phyloP scores from a whole-genome alignment of 92 coral and sea anemone genomes.

The Palythoa grandis region DNA sequence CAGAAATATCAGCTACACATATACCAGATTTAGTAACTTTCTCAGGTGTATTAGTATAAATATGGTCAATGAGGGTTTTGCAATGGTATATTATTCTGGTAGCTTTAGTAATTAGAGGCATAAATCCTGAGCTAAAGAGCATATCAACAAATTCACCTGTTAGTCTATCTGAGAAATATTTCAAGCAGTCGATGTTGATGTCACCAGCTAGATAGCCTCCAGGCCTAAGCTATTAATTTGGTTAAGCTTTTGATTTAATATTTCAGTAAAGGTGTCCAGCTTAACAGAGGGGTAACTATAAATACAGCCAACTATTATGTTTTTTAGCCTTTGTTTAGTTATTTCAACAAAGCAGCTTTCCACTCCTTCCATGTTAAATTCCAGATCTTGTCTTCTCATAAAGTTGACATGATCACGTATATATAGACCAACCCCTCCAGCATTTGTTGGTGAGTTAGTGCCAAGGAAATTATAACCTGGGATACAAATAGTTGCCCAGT shows the following conservation, averaged over 20 bases:
- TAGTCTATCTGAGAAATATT: not conserved
- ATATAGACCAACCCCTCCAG: not conserved
- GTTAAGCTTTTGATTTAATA: not conserved
- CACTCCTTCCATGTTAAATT: not conserved
- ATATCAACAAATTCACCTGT: not conserved
- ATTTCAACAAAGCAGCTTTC: not conserved
- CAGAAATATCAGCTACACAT: too few species aligned
- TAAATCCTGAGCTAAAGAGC: not conserved
- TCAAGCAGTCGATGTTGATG: not conserved
- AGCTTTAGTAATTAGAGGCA: too few species aligned
- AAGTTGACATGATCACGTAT: not conserved
- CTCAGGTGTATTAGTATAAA: not conserved
- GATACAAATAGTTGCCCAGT: not conserved
- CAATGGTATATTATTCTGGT: too few species aligned
- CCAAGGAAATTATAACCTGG: constrained; percentile 4
- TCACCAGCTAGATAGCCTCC: not conserved
- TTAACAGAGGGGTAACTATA: constrained; percentile 1
- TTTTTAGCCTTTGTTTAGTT: not conserved
- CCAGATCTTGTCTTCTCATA: constrained; percentile 9
- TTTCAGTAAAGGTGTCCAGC: not conserved
- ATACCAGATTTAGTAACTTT: not conserved
- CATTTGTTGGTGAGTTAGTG: not conserved
- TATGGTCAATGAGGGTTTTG: not conserved
- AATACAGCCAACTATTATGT: not conserved
- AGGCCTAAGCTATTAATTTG: not conserved